phyloP scores from a whole-genome alignment of 2,888 invertebrate species.

The Petrolisthes cinctipes region DNA sequence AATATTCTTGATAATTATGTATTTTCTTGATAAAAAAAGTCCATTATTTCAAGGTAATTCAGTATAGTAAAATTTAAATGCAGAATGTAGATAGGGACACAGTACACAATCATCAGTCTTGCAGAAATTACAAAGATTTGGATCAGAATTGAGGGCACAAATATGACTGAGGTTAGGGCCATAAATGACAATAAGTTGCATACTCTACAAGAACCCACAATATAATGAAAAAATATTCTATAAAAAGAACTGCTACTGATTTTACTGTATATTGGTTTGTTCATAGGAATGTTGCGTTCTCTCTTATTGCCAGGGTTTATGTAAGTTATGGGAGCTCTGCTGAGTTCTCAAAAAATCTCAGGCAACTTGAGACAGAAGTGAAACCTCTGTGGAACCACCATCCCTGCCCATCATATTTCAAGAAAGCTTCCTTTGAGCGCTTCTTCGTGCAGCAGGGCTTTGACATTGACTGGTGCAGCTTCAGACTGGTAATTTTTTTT shows the following conservation, averaged over 20 bases:
- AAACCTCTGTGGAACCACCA: conserved; percentile 82
- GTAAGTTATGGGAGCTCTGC: conserved; percentile 82
- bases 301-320: conserved; percentile 47
- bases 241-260: neutral
- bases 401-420: conserved; percentile 85
- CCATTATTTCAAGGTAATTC: neutral
- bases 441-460: conserved; percentile 84
- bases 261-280: neutral
- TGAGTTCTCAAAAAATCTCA: conserved; percentile 80
- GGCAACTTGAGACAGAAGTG: conserved; percentile 78
- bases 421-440: conserved; percentile 86
- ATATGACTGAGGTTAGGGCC: no score
- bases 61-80: neutral
- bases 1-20: neutral
- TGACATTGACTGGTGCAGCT: conserved; percentile 89
- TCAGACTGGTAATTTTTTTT: conserved; percentile 77
- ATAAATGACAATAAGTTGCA: no score
- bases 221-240: no score
- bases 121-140: no score
- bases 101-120: no score
- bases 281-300: neutral
- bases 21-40: neutral
- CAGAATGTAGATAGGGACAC: no score
- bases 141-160: no score
- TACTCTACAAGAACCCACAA: no score